These are phyloP conservation scores for Polylopha cassiicola DNA, from an alignment of 2,888 invertebrate species.

Conservation along the genomic window DNA sequence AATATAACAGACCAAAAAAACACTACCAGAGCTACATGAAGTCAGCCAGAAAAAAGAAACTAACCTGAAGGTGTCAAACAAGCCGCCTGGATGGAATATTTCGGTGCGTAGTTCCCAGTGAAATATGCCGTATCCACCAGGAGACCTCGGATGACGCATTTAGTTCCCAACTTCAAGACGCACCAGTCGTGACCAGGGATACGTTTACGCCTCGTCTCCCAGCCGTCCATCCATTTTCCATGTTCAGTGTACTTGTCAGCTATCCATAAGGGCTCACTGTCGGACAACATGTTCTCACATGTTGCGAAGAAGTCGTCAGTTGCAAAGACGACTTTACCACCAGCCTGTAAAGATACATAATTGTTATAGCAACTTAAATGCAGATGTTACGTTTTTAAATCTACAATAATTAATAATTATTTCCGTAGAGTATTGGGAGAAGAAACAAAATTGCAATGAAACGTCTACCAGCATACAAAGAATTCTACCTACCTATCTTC, in stretches of 20 bases:
- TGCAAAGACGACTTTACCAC: constrained; percentile 77
- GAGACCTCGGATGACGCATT: constrained; percentile 73
- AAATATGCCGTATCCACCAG: constrained; percentile 79
- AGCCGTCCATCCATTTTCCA: constrained; percentile 84
- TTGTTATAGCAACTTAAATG: neutral
- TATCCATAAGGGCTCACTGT: constrained; percentile 74
- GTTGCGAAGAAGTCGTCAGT: constrained; percentile 81
- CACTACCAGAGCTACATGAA: neutral
- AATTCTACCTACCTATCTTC: too few species aligned
- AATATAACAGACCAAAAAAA: neutral
- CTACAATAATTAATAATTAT: too few species aligned
- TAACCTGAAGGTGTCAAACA: constrained; percentile 69
- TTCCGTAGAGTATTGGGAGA: too few species aligned
- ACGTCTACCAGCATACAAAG: too few species aligned
- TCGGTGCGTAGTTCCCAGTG: constrained; percentile 80
- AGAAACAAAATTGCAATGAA: too few species aligned
- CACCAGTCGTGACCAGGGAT: constrained; percentile 80
- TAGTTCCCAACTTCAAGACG: constrained; percentile 74
- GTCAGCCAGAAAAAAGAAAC: constrained; percentile 16
- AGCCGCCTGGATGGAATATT: constrained; percentile 79
- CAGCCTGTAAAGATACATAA: constrained; percentile 56
- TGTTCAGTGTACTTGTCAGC: constrained; percentile 77
- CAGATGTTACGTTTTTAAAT: neutral
- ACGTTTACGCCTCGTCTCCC: constrained; percentile 80
- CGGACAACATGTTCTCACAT: constrained; percentile 77